Percentiles rank a stretch among this genome's conserved stretches.
Evolutionary conservation across 2,797 vertebrate genomes (phyloP).

Genomic region (Siniperca obscura): DNA sequence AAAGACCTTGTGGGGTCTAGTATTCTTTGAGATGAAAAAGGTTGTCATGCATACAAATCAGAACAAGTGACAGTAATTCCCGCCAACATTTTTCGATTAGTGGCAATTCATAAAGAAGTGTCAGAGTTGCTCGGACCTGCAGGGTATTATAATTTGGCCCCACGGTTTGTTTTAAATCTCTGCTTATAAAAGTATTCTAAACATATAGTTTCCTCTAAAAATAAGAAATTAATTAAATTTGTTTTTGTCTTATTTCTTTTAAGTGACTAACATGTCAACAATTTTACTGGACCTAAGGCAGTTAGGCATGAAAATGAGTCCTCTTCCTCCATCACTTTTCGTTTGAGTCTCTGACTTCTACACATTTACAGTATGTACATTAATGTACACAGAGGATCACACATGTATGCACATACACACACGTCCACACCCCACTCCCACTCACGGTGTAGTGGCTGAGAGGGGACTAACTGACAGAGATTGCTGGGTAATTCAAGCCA

Average conservation of each 20-base stretch:
- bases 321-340: conserved; percentile 31
- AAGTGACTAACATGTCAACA: conserved; percentile 10
- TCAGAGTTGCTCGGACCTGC: conserved; percentile 68
- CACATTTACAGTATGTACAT: conserved; percentile 56
- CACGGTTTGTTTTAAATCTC: conserved; percentile 21
- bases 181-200: conserved; percentile 28
- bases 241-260: not conserved
- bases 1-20: conserved; percentile 82
- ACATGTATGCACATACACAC: conserved; percentile 31
- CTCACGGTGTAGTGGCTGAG: conserved; percentile 83
- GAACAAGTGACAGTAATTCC: conserved; percentile 81
- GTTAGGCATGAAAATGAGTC: conserved; percentile 26
- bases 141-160: conserved; percentile 60
- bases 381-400: conserved; percentile 48
- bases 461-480: conserved; percentile 92
- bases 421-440: conserved; percentile 58
- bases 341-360: conserved; percentile 44
- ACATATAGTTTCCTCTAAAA: conserved; percentile 18
- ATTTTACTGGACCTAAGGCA: conserved; percentile 22
- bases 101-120: conserved; percentile 64
- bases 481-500: conserved; percentile 94
- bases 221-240: not conserved
- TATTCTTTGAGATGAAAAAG: conserved; percentile 80
- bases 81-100: conserved; percentile 76
- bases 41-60: conserved; percentile 81